phyloP scores from a whole-genome alignment of 1,140 invertebrate genomes.

The Atta texana region DNA sequence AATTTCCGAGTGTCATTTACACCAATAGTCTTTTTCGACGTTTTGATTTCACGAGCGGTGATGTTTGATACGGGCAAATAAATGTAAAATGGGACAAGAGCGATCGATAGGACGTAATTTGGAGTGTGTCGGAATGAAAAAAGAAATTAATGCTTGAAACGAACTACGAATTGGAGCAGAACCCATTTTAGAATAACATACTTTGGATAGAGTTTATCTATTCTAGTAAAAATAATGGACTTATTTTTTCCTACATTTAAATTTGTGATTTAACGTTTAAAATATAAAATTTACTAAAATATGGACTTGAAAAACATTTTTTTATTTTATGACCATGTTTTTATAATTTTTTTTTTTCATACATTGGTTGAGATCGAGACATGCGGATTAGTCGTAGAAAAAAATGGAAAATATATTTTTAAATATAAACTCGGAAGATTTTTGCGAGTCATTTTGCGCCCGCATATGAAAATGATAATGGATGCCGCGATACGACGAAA shows the following conservation, averaged over 20 bases:
- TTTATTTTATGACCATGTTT: not conserved
- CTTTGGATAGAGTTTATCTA: conserved; percentile 1
- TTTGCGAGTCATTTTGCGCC: not conserved
- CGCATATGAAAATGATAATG: conserved; percentile 32
- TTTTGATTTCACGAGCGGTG: conserved; percentile 48
- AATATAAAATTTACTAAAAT: not conserved
- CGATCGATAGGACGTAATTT: conserved; percentile 36
- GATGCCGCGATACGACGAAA: conserved; percentile 23
- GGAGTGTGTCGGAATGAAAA: conserved; percentile 6
- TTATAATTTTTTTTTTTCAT: not conserved
- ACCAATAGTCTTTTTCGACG: conserved; percentile 49
- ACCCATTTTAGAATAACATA: not conserved
- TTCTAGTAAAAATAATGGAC: not conserved
- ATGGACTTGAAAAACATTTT: not conserved
- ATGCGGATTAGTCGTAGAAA: not conserved
- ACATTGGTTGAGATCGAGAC: not conserved
- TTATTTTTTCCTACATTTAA: not conserved
- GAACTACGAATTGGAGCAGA: not conserved
- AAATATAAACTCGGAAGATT: conserved; percentile 35
- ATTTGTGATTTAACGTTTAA: not conserved
- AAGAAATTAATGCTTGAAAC: conserved; percentile 14
- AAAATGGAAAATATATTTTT: conserved; percentile 55
- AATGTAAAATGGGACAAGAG: conserved; percentile 48
- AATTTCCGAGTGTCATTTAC: conserved; percentile 59
- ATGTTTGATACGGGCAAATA: conserved; percentile 49